phyloP scores from a whole-genome alignment of 2,113 vertebrate genomes.

The Zosterops hypoxanthus region DNA sequence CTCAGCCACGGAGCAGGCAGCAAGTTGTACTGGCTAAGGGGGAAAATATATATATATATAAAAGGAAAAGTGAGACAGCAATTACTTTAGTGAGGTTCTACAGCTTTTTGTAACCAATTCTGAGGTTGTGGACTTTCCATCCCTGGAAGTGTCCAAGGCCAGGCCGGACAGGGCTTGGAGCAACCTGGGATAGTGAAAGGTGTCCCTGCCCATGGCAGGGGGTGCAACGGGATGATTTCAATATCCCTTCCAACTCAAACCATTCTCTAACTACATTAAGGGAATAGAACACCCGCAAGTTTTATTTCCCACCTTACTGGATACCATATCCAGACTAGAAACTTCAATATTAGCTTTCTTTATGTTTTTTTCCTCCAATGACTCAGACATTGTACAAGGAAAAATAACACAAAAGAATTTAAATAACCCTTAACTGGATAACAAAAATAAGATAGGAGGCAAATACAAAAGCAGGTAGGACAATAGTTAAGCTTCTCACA shows the following conservation, averaged over 20 bases:
- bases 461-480: background rate
- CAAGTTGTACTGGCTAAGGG: background rate
- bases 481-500: background rate
- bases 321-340: background rate
- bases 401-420: background rate
- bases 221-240: background rate
- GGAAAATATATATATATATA: fast-evolving
- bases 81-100: background rate
- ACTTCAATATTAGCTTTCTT: background rate
- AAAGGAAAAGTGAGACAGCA: background rate
- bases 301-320: background rate
- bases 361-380: background rate
- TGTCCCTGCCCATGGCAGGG: background rate
- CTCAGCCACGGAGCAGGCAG: background rate
- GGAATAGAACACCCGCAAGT: background rate
- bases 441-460: background rate
- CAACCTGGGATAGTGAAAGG: background rate
- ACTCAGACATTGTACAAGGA: background rate
- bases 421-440: background rate
- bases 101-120: background rate
- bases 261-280: background rate
- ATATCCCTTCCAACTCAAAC: background rate
- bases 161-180: fast-evolving
- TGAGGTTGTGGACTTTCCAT: background rate
- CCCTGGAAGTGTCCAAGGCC: background rate